A percentile compares a stretch with the other conserved stretches of the same genome.
Evolutionary conservation across 1,140 invertebrate genomes (phyloP).

Genomic region (Sitophilus oryzae): DNA sequence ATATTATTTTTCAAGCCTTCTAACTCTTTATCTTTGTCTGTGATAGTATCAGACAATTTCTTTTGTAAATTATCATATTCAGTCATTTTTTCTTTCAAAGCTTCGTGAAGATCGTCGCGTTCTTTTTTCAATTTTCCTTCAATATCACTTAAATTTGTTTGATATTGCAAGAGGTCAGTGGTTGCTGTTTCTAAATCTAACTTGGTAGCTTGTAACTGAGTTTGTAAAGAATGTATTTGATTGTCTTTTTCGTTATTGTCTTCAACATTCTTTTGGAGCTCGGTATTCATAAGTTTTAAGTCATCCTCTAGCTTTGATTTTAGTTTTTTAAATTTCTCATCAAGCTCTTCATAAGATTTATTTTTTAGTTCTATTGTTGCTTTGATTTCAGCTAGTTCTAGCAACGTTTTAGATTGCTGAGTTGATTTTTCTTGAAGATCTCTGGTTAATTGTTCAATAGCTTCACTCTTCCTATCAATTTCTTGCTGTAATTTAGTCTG

Average conservation of each 20-base stretch:
- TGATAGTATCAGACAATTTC: slow-evolving; percentile 35
- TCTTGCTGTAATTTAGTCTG: slow-evolving; percentile 8
- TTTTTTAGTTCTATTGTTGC: slow-evolving; percentile 5
- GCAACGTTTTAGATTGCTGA: neutral
- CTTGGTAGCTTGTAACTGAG: slow-evolving; percentile 23
- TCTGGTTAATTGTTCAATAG: slow-evolving; percentile 5
- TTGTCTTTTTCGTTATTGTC: slow-evolving; percentile 11
- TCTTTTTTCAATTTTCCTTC: slow-evolving; percentile 30
- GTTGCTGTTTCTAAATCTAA: slow-evolving; percentile 48
- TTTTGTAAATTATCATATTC: slow-evolving; percentile 48
- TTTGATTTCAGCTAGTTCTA: slow-evolving; percentile 2
- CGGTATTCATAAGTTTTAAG: neutral
- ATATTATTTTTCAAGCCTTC: slow-evolving; percentile 10
- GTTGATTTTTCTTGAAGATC: slow-evolving; percentile 9
- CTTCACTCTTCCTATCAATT: neutral
- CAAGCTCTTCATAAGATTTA: neutral
- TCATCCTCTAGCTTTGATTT: slow-evolving; percentile 18
- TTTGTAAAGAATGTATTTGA: slow-evolving; percentile 27
- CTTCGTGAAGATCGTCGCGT: slow-evolving; percentile 27
- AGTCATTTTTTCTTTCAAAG: slow-evolving; percentile 44
- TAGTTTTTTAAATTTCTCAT: neutral
- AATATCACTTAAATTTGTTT: slow-evolving; percentile 27
- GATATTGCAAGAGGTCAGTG: slow-evolving; percentile 28
- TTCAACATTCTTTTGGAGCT: neutral
- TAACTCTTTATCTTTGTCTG: slow-evolving; percentile 10